Conservation (phyloP, 2,113 vertebrate species). For the Terrapene triunguis region DNA sequence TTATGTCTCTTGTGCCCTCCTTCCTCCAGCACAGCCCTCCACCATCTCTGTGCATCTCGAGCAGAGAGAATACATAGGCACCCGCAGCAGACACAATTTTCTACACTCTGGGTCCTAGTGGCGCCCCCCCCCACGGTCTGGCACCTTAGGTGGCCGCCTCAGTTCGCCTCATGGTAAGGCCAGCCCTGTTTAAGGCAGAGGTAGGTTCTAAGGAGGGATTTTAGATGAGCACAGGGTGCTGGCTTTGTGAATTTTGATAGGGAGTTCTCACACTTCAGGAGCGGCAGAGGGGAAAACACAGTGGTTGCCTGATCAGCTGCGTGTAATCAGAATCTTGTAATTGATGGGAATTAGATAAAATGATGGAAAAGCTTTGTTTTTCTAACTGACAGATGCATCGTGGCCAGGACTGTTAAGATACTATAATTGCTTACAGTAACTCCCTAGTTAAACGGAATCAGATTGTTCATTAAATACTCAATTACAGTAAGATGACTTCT, state of each 20-base stretch:
- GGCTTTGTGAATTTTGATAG: background rate
- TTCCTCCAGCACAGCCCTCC: too few relatives aligned
- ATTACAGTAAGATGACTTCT: constrained; percentile 24
- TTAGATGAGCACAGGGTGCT: background rate
- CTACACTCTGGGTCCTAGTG: too few relatives aligned
- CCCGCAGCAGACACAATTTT: too few relatives aligned
- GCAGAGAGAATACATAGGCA: too few relatives aligned
- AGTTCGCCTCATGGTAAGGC: too few relatives aligned
- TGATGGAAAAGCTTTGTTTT: background rate
- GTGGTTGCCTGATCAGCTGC: background rate
- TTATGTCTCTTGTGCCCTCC: too few relatives aligned
- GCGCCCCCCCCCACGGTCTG: too few relatives aligned
- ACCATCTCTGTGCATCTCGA: too few relatives aligned
- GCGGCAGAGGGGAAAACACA: background rate
- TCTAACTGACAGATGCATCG: background rate
- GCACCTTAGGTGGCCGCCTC: too few relatives aligned
- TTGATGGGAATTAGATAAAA: background rate
- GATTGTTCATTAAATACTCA: constrained; percentile 40
- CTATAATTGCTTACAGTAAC: background rate
- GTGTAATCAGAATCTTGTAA: background rate
- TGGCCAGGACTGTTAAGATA: background rate
- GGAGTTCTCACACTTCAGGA: too few relatives aligned
- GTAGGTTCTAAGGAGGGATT: background rate
- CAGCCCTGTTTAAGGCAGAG: background rate
- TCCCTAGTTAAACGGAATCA: constrained; percentile 7